Conservation (phyloP, 2,113 vertebrate species). For the Lates calcarifer region DNA sequence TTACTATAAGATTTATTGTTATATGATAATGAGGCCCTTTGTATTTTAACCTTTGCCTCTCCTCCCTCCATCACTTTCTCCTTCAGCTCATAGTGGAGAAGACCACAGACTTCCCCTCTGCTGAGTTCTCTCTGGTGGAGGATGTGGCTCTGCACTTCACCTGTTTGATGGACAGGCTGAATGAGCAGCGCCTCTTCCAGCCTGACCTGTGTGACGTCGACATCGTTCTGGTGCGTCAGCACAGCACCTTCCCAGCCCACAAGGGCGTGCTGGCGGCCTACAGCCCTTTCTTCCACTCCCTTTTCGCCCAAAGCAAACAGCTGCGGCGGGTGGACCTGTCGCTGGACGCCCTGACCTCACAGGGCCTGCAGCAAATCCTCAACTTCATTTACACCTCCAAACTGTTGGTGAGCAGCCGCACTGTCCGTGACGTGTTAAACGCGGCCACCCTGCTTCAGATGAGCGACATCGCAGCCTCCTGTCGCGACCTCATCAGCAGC, state of each 20-base stretch:
- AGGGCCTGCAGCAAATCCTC: conserved; percentile 95
- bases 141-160: conserved; percentile 95
- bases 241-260: conserved; percentile 92
- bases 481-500: conserved; percentile 92
- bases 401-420: conserved; percentile 92
- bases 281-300: conserved; percentile 96
- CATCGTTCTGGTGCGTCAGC: conserved; percentile 95
- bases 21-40: not conserved
- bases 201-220: conserved; percentile 96
- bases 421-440: conserved; percentile 92
- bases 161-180: conserved; percentile 97
- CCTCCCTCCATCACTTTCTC: not conserved
- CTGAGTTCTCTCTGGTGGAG: conserved; percentile 96
- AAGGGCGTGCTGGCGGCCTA: conserved; percentile 95
- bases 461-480: conserved; percentile 93
- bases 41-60: not conserved
- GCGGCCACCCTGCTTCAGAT: conserved; percentile 93
- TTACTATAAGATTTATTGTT: not conserved
- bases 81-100: conserved; percentile 96
- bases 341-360: conserved; percentile 90
- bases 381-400: conserved; percentile 98
- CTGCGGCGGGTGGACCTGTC: conserved; percentile 93
- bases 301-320: conserved; percentile 95
- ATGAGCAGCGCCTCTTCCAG: conserved; percentile 95
- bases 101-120: conserved; percentile 92